phyloP scores from a whole-genome alignment of 2,113 vertebrate species.

The Pristiophorus japonicus region DNA sequence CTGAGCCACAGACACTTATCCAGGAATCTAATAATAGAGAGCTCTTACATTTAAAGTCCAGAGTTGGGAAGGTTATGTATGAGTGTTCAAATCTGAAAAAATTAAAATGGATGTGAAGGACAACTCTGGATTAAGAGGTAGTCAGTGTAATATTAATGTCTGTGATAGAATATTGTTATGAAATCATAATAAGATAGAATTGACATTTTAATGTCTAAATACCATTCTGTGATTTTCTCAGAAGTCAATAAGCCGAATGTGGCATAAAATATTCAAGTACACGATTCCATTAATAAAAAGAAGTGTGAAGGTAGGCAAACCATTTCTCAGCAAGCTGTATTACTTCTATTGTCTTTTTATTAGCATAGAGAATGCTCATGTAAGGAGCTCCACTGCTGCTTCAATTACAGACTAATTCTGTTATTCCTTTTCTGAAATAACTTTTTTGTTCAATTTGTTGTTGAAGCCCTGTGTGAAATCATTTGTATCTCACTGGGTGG shows the following conservation, averaged over 20 bases:
- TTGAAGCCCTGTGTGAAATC: neutral
- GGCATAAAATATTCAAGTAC: neutral
- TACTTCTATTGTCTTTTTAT: neutral
- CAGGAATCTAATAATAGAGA: neutral
- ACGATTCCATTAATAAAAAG: neutral
- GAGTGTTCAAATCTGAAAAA: neutral
- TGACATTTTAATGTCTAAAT: neutral
- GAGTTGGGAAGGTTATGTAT: neutral
- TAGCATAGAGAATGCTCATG: neutral
- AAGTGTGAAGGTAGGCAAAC: neutral
- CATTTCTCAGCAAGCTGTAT: neutral
- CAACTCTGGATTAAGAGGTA: neutral
- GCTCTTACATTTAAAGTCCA: neutral
- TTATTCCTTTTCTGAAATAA: neutral
- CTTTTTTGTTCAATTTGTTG: neutral
- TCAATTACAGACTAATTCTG: neutral
- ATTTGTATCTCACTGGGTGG: neutral
- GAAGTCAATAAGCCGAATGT: neutral
- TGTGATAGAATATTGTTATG: neutral
- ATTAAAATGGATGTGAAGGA: neutral
- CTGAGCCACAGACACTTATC: neutral
- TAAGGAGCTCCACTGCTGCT: neutral
- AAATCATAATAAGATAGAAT: neutral
- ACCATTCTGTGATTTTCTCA: neutral
- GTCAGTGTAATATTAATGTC: constrained; percentile 3